Conservation (phyloP, 1,140 invertebrate species). For the Ctenoplectra terminalis region DNA sequence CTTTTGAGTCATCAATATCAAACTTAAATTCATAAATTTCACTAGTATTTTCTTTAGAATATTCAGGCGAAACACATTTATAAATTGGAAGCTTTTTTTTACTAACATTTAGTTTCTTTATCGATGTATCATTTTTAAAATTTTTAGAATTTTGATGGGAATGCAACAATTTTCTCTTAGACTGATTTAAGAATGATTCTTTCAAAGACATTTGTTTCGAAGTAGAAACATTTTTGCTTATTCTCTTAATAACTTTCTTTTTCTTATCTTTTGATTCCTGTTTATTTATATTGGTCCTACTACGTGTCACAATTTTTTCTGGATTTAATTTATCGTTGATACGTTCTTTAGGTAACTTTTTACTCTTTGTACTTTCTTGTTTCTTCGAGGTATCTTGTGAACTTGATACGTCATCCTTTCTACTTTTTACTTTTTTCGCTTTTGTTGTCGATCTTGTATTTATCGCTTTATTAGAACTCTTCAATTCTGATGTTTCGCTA, state of each 20-base stretch:
- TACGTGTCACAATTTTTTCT: background rate
- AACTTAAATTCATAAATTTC: conserved; percentile 64
- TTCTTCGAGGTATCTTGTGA: background rate
- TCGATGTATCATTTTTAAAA: conserved; percentile 24
- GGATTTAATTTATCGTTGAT: background rate
- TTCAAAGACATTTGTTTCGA: conserved; percentile 36
- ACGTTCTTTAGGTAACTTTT: background rate
- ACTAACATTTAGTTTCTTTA: background rate
- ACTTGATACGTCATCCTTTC: background rate
- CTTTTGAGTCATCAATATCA: conserved; percentile 51
- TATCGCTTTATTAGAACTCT: background rate
- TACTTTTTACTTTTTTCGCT: background rate
- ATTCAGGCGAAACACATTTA: conserved; percentile 23
- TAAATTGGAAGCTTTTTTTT: conserved; percentile 55
- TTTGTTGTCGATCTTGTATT: background rate
- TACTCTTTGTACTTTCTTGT: background rate
- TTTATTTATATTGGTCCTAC: background rate
- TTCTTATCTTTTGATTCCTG: background rate
- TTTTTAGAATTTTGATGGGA: conserved; percentile 35
- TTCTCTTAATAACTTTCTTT: background rate
- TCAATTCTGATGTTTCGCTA: background rate
- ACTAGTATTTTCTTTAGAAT: background rate
- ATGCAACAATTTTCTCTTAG: conserved; percentile 9
- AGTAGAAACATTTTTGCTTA: background rate
- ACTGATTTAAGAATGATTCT: conserved; percentile 43